A percentile compares a stretch with the other conserved stretches of the same genome.
Evolutionary conservation across 2,888 invertebrate species (phyloP).

Genomic region (Macaria liturata): DNA sequence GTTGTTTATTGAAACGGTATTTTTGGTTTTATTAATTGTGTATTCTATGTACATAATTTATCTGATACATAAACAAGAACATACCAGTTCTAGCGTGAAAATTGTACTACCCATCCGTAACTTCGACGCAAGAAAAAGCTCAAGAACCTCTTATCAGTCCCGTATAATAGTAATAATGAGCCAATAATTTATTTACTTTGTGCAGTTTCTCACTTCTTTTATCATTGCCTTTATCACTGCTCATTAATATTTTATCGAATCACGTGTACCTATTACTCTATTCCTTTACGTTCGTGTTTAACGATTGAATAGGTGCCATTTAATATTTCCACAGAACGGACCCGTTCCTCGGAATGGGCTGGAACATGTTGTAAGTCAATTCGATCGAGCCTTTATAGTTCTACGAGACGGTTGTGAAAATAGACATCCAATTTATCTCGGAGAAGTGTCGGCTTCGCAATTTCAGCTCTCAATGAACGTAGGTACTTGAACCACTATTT

Average conservation of each 20-base stretch:
- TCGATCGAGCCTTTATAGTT: constrained; percentile 1
- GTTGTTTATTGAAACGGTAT: too few relatives aligned
- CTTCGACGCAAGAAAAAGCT: too few relatives aligned
- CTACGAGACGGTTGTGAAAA: background rate
- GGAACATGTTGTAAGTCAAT: constrained; percentile 4
- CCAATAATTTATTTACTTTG: constrained; percentile 30
- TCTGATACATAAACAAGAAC: too few relatives aligned
- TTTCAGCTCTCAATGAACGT: too few relatives aligned
- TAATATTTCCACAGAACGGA: constrained; percentile 10
- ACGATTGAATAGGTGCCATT: constrained; percentile 32
- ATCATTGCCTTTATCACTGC: constrained; percentile 36
- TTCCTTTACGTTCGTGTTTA: constrained; percentile 43
- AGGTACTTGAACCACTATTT: too few relatives aligned
- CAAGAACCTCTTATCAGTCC: constrained; percentile 1
- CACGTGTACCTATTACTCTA: constrained; percentile 43
- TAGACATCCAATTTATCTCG: constrained; percentile 1
- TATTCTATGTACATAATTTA: too few relatives aligned
- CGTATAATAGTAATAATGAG: constrained; percentile 10
- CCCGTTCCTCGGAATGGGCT: constrained; percentile 12
- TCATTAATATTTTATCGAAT: constrained; percentile 40
- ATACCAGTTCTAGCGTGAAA: too few relatives aligned
- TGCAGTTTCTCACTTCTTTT: constrained; percentile 31
- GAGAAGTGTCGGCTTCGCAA: too few relatives aligned
- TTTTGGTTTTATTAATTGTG: too few relatives aligned
- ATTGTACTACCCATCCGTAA: too few relatives aligned